A percentile compares a stretch with the other conserved stretches of the same genome.
These are phyloP conservation scores for Calyptommatus sinebrachiatus DNA, from an alignment of 2,113 vertebrate genomes.

Conservation along the genomic window DNA sequence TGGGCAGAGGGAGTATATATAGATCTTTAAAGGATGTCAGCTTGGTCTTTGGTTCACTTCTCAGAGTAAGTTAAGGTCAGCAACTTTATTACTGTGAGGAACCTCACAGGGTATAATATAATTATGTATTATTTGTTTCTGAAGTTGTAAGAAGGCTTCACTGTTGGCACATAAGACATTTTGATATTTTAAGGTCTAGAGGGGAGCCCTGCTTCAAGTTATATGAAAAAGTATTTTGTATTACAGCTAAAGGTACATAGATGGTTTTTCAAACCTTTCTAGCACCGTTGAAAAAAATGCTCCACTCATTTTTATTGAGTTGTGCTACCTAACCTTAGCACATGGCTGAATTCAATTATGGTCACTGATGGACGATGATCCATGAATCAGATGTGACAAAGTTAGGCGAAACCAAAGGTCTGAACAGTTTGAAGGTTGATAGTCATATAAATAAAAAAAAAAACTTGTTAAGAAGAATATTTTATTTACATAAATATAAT, in stretches of 20 bases:
- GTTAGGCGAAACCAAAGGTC: background rate
- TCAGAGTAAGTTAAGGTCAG: constrained; percentile 16
- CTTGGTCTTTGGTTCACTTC: constrained; percentile 14
- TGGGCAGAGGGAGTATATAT: background rate
- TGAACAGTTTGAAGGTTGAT: too few species aligned
- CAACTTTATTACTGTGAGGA: constrained; percentile 12
- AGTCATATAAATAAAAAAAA: too few species aligned
- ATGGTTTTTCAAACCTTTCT: background rate
- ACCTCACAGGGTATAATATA: constrained; percentile 16
- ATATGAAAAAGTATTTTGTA: constrained; percentile 10
- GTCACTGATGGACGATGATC: background rate
- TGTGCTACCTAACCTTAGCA: background rate
- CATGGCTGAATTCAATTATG: background rate
- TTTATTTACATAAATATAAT: too few species aligned
- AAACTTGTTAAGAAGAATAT: too few species aligned
- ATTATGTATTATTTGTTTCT: constrained; percentile 16
- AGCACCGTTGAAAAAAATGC: background rate
- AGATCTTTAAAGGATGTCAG: background rate
- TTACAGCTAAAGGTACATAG: background rate
- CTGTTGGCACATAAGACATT: background rate
- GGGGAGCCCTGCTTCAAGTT: background rate
- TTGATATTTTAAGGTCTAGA: background rate
- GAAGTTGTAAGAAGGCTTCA: background rate
- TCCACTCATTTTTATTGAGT: background rate
- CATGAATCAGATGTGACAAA: background rate